These are phyloP conservation scores for Euschistus heros DNA, from an alignment of 1,140 invertebrate species.

Conservation along the genomic window DNA sequence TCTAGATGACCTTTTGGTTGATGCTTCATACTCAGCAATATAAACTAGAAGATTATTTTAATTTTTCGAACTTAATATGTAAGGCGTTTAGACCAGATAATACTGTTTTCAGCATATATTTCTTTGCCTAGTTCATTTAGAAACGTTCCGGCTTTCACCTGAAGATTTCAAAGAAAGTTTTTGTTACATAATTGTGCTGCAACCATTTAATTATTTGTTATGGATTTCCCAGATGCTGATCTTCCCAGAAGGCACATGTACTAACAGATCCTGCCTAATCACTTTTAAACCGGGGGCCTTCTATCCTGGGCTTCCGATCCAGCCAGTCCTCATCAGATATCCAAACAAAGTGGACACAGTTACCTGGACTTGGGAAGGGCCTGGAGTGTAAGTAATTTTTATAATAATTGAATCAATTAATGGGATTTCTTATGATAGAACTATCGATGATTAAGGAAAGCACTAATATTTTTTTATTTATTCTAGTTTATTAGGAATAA, in stretches of 20 bases:
- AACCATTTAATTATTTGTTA: slow-evolving; percentile 1
- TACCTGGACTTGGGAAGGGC: slow-evolving; percentile 96
- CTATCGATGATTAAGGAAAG: background rate
- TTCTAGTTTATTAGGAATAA: too few relatives aligned
- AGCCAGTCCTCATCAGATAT: slow-evolving; percentile 86
- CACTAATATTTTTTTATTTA: background rate
- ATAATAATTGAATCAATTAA: background rate
- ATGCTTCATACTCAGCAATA: too few relatives aligned
- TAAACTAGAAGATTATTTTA: too few relatives aligned
- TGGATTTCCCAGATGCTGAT: slow-evolving; percentile 63
- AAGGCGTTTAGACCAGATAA: too few relatives aligned
- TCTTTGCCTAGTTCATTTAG: too few relatives aligned
- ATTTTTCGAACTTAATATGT: too few relatives aligned
- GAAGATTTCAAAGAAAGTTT: too few relatives aligned
- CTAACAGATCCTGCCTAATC: slow-evolving; percentile 84
- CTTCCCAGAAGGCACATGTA: slow-evolving; percentile 93
- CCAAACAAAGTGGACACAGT: slow-evolving; percentile 85
- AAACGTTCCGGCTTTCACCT: too few relatives aligned
- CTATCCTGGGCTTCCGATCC: slow-evolving; percentile 87
- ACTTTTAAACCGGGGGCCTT: slow-evolving; percentile 91
- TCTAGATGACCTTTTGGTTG: too few relatives aligned
- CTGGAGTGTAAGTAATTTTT: slow-evolving; percentile 68
- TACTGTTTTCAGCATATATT: too few relatives aligned
- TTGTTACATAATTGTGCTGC: slow-evolving; percentile 4
- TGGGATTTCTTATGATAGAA: background rate